These are phyloP conservation scores for Bembecia ichneumoniformis DNA, from an alignment of 2,888 invertebrate species.

Conservation along the genomic window DNA sequence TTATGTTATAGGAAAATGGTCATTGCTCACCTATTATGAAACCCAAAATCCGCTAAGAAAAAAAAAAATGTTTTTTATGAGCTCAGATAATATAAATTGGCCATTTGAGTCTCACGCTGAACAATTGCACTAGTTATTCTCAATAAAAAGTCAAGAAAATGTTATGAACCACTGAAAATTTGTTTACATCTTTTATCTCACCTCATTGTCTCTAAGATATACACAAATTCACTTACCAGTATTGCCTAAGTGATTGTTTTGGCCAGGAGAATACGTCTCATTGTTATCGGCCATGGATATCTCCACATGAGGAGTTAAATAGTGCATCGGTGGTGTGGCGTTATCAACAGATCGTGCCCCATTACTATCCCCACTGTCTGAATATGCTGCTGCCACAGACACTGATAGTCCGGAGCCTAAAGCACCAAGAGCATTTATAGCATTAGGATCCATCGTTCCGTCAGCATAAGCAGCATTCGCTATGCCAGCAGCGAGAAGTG, in stretches of 20 bases:
- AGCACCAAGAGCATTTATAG: constrained; percentile 67
- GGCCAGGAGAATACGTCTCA: constrained; percentile 75
- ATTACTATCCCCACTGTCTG: constrained; percentile 88
- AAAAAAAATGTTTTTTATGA: too few relatives aligned
- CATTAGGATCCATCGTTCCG: constrained; percentile 64
- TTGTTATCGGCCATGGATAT: constrained; percentile 90
- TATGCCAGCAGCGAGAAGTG: constrained; percentile 78
- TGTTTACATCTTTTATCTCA: neutral
- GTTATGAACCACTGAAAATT: neutral
- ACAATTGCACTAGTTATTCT: too few relatives aligned
- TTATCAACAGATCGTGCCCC: constrained; percentile 87
- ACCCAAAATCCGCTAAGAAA: too few relatives aligned
- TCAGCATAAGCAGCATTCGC: constrained; percentile 73
- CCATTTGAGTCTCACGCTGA: too few relatives aligned
- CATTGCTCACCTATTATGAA: too few relatives aligned
- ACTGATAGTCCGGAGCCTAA: constrained; percentile 76
- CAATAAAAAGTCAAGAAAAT: too few relatives aligned
- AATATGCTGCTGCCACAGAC: constrained; percentile 80
- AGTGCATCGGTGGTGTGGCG: constrained; percentile 92
- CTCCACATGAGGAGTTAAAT: constrained; percentile 91
- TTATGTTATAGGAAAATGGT: too few relatives aligned
- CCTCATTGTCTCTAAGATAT: neutral
- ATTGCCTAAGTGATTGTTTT: constrained; percentile 51
- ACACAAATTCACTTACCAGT: constrained; percentile 27
- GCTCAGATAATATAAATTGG: too few relatives aligned